Evolutionary conservation across 1,140 invertebrate genomes (phyloP).

Genomic region (Octopus bimaculoides): DNA sequence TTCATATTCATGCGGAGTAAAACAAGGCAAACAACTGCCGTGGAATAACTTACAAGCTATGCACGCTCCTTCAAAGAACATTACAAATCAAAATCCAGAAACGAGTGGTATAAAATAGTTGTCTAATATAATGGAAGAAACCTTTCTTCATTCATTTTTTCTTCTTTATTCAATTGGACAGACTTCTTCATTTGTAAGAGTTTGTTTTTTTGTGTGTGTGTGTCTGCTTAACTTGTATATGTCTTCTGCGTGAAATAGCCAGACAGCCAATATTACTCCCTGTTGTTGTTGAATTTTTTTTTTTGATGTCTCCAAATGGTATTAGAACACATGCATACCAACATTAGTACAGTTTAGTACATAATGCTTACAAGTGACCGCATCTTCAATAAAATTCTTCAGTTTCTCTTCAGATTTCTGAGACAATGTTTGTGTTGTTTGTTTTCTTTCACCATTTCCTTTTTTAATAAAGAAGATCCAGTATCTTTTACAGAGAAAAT

Average conservation of each 20-base stretch:
- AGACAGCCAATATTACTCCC: not conserved
- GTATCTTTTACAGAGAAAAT: no score
- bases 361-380: no score
- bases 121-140: not conserved
- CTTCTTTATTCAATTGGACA: not conserved
- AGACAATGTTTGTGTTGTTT: no score
- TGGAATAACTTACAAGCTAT: not conserved
- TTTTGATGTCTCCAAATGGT: no score
- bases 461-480: no score
- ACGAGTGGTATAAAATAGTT: not conserved
- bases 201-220: not conserved
- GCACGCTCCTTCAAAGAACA: conserved; percentile 1
- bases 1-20: not conserved
- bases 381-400: no score
- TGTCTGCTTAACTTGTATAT: not conserved
- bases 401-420: no score
- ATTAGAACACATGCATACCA: no score
- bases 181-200: not conserved
- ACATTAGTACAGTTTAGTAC: no score
- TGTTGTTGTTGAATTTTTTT: no score
- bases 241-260: not conserved
- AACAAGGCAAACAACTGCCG: not conserved
- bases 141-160: not conserved
- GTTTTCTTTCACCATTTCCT: no score
- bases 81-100: not conserved